Base-by-base conservation (phyloP, 2,888 invertebrate species). In the Watsonalla binaria region DNA sequence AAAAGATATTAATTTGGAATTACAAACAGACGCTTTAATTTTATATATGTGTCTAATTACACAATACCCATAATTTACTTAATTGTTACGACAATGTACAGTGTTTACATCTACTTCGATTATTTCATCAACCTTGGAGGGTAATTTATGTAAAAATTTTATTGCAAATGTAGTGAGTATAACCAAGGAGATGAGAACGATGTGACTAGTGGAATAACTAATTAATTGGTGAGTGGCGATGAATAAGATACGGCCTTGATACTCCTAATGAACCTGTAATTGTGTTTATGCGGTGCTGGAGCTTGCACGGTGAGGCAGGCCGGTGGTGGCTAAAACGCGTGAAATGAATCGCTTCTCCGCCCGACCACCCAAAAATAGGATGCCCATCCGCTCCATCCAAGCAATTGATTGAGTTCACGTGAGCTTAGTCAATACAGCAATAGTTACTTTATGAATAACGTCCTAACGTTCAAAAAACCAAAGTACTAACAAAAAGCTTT, bases 341-440 rank as follows among this genome's bases (percentile, higher is more conserved):
- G 88, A 88, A 89, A 89, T 89, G 75, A 88, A 74, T 42, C 69
- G 63, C 66, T 61, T 66, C 67, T 54, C 66, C 59, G 57, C 51
- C 64, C 80, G 86, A 89, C 89, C 89, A 87, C 89, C 87, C 87
- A 83, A 80, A 73, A 74, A 66, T 78, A 78, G 74, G 67, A 71
- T 66, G 66, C 47, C 53, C 65, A 65, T 70, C 65, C 62, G 62
- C 55, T 60, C 57, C 54, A 59, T 60, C 57, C 54, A 59, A 60
- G 47, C 52, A 37, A 11, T 24, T 9, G 39, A 47, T 54, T 11
- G 42, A 42, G 8, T 24, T 42, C 11, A 42, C 42, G 11, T 42
- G 42, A 42, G 42, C 11, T 42, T 8, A 5, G 11, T 11, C 11
- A 42, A 6, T 8, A 37, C 6, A 37, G 37, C 6, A 37, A 37